Base-by-base conservation (phyloP, 2,888 invertebrate species). In the Lymantria monacha region DNA sequence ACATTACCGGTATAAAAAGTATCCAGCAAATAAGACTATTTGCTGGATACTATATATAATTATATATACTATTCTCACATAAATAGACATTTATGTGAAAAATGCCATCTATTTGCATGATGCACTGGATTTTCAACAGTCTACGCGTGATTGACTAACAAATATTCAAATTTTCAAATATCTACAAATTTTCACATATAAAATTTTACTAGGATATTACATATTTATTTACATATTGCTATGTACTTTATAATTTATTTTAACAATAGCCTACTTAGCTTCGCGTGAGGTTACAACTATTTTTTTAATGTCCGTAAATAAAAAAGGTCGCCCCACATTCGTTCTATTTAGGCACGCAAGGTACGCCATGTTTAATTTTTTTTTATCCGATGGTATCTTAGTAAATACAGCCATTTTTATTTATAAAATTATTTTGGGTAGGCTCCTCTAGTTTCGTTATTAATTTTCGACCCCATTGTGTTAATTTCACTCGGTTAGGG, bases 331-430 rank as follows among this genome's bases (percentile, higher is more conserved):
- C 63, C 59, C 68, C 68, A 71, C 62, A 70, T 69, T 68, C 69
- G 68, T 61, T 62, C 65, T 62, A 66, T 70, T 70, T 67, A 57
- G 57, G 60, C 81, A 81, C 80, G 81, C 81, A 61, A 78, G 61
- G 69, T 66, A 70, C 60, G 50, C 52, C 46, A 56, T 59, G 56
- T 56, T 57, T 11, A 51, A 57, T 61, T 55, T 70, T 63, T 69
- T 62, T 63, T 69, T 62, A 51, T 44, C 36, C 42, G 70, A 73
- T 73, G 45, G 41, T 66, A 76, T 74, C 76, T 61, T 30, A 46
- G 41, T 53, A 53, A 57, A 59, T 52, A 53, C 51, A 53, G 50
- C 53, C 38, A 51, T 48, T 38, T 55, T 22, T 48, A 46, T 53
- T 52, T 45, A 50, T 57, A 51, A 57, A 48, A 55, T 57, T 56